Conservation (phyloP, 37 sponge, comb jelly and placozoan species). For the Beroe ovata region DNA sequence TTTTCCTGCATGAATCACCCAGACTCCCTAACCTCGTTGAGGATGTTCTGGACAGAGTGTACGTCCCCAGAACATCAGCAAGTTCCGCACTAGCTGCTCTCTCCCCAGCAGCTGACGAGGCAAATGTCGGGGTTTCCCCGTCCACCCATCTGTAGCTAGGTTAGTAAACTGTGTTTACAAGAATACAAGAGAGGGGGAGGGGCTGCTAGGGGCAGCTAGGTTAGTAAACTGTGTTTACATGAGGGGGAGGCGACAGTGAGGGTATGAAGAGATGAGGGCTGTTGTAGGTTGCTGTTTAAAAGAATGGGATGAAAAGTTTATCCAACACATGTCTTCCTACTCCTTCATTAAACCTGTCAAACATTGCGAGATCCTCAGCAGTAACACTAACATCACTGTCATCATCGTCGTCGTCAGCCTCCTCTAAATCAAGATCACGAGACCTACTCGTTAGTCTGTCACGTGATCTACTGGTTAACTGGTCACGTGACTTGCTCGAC, state of each 20-base stretch:
- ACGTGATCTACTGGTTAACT: conserved; percentile 8
- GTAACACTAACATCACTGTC: conserved; percentile 49
- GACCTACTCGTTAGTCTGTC: background rate
- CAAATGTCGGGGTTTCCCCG: conserved; percentile 27
- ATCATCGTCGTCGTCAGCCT: background rate
- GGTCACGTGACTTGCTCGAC: background rate
- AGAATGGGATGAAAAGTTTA: no score
- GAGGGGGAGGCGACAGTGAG: background rate
- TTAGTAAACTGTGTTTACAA: background rate
- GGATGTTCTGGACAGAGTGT: background rate
- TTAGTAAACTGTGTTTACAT: background rate
- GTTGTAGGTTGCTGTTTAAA: no score
- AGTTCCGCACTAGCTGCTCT: conserved; percentile 37
- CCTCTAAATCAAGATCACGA: background rate
- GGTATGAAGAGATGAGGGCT: no score
- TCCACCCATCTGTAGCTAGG: conserved; percentile 37
- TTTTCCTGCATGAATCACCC: no score
- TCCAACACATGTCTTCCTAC: no score
- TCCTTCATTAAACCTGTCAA: no score
- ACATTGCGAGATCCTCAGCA: conserved; percentile 55
- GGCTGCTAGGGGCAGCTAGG: no score
- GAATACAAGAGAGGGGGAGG: background rate
- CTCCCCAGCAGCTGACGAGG: background rate
- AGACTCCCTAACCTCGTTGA: no score
- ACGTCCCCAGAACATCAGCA: background rate